These are phyloP conservation scores for Cydia amplana DNA, from an alignment of 1,140 invertebrate species.

Conservation along the genomic window DNA sequence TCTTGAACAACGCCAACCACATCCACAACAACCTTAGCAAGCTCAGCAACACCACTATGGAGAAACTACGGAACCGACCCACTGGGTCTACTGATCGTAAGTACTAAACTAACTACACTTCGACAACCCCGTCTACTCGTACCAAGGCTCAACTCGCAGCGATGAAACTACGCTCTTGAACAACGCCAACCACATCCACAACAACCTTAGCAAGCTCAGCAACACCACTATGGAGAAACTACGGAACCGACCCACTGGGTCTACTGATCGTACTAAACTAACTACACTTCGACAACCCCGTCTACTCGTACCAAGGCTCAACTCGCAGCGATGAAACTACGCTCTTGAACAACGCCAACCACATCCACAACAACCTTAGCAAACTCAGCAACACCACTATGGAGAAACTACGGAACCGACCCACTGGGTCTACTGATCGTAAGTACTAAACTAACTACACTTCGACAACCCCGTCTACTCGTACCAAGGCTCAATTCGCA, in stretches of 20 bases:
- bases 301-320: conserved; percentile 88
- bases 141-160: conserved; percentile 81
- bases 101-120: conserved; percentile 78
- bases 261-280: conserved; percentile 73
- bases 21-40: conserved; percentile 86
- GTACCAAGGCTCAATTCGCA: conserved; percentile 82
- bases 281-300: conserved; percentile 94
- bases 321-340: conserved; percentile 81
- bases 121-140: conserved; percentile 95
- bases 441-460: conserved; percentile 48
- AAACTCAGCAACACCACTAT: conserved; percentile 82
- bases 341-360: conserved; percentile 80
- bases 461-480: conserved; percentile 96
- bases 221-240: conserved; percentile 81
- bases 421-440: conserved; percentile 77
- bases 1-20: conserved; percentile 80
- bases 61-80: conserved; percentile 79
- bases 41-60: conserved; percentile 81
- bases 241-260: conserved; percentile 75
- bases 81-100: conserved; percentile 76
- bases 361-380: conserved; percentile 85
- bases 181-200: conserved; percentile 80
- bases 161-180: conserved; percentile 82
- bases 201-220: conserved; percentile 84
- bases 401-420: conserved; percentile 79